These are phyloP conservation scores for Gymnothorax javanicus DNA, from an alignment of 2,797 vertebrate species.

Conservation along the genomic window DNA sequence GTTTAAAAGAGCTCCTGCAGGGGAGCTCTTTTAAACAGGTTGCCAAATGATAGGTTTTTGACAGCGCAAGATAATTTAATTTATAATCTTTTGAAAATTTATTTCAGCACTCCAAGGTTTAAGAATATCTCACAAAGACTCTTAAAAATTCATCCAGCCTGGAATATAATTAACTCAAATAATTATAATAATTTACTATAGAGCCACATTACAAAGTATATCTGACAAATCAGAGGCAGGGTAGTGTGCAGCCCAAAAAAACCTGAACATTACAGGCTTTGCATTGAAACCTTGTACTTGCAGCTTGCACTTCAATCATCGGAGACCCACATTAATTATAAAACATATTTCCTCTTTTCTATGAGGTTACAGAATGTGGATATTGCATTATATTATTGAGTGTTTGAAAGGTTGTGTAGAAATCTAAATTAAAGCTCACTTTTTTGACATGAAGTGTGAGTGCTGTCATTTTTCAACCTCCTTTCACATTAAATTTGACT, in stretches of 20 bases:
- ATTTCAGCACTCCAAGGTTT: no score
- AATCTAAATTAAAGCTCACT: background rate
- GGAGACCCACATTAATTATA: no score
- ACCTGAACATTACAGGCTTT: background rate
- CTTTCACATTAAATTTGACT: background rate
- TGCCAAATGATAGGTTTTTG: no score
- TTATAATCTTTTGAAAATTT: no score
- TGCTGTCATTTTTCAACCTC: slow-evolving; percentile 5
- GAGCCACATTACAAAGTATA: background rate
- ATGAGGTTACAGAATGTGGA: no score
- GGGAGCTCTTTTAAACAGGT: no score
- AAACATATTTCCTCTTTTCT: background rate
- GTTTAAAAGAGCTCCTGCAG: no score
- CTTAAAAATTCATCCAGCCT: background rate
- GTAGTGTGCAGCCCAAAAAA: background rate
- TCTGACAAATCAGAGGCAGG: background rate
- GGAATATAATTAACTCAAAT: background rate
- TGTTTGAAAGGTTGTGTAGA: background rate
- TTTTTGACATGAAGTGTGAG: background rate
- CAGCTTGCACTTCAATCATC: no score
- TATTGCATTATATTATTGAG: background rate
- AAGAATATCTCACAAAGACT: background rate
- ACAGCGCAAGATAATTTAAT: no score
- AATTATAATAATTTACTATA: background rate
- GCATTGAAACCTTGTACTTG: no score